Evolutionary conservation across 2,888 invertebrate genomes (phyloP).

Genomic region (Acleris cristana): DNA sequence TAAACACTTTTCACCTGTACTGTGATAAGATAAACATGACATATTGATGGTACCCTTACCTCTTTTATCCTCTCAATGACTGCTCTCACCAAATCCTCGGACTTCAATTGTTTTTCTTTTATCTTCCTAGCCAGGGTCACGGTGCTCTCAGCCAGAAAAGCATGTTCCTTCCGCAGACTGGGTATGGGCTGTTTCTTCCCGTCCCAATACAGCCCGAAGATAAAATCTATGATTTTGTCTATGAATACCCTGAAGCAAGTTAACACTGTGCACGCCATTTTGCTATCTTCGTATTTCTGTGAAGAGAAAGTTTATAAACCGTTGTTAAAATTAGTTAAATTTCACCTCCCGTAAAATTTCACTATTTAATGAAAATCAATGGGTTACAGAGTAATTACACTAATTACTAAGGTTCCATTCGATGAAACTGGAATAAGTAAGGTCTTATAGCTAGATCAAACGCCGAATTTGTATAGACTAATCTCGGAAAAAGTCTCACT

Average conservation of each 20-base stretch:
- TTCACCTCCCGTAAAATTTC: no score
- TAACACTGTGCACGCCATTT: constrained; percentile 47
- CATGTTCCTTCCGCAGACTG: constrained; percentile 64
- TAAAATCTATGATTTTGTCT: constrained; percentile 67
- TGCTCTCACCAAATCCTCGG: constrained; percentile 88
- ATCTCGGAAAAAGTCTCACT: no score
- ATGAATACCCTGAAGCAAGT: constrained; percentile 58
- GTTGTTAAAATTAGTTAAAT: background rate
- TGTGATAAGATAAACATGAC: no score
- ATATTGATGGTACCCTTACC: constrained; percentile 60
- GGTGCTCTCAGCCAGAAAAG: constrained; percentile 84
- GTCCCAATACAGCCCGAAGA: constrained; percentile 74
- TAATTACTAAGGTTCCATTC: no score
- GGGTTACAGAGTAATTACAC: no score
- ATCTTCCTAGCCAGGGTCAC: constrained; percentile 87
- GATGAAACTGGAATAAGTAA: no score
- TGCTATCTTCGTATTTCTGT: constrained; percentile 6
- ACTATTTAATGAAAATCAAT: no score
- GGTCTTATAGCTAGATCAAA: no score
- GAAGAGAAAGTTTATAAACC: background rate
- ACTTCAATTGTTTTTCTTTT: constrained; percentile 84
- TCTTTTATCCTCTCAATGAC: constrained; percentile 91
- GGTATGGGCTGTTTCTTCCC: constrained; percentile 61
- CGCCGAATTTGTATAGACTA: no score
- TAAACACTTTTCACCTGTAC: no score